Base-by-base conservation (phyloP, 2,113 vertebrate genomes). In the Channa argus region DNA sequence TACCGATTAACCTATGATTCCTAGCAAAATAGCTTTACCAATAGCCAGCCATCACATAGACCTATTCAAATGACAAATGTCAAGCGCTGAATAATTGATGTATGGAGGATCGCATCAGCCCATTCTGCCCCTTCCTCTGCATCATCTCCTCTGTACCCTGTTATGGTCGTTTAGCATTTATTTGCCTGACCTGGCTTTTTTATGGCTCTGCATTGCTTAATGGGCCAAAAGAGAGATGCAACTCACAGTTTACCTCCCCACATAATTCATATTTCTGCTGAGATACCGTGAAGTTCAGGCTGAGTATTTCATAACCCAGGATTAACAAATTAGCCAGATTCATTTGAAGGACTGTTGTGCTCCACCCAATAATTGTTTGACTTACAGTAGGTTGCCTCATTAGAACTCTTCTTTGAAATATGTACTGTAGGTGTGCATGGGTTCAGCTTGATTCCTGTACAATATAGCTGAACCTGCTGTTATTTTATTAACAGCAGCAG, bases 141-240 rank as follows among this genome's bases (percentile, higher is more conserved):
- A 62, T 75, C 62, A 5, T 65, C 69, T 84, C 71, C 74, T 43
- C 60, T 65, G 38, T 67, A 73, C 59, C 60, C 43, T 44, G 46
- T 58, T 68, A 9, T 60, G 80, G 72, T 80, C 68, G 24, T 83
- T 80, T 53, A 47, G 59, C 83, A 71, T 90, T 90, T 92, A 89
- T 86, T 60, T 24, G 59, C 62, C 74, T 63, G 66, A 77, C 74
- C 72, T 71, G 72, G 68, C 72, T 73, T 75, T 63, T 83, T 82
- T 83, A 90, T 83, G 61, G 59, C 61, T 51, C 66, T 43, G 78
- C 65, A 80, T 56, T 76, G 81, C 66, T 87, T 87, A 92, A 91
- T 89, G 83, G 83, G 75, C 80, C 86, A 82, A 65, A 75, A 54
- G 74, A 82, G 78, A 86, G 58, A 58, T 33, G 37, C 58, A 74